Evolutionary conservation across 2,113 vertebrate species (phyloP).

Genomic region (Cyphomyrus plagiostoma): DNA sequence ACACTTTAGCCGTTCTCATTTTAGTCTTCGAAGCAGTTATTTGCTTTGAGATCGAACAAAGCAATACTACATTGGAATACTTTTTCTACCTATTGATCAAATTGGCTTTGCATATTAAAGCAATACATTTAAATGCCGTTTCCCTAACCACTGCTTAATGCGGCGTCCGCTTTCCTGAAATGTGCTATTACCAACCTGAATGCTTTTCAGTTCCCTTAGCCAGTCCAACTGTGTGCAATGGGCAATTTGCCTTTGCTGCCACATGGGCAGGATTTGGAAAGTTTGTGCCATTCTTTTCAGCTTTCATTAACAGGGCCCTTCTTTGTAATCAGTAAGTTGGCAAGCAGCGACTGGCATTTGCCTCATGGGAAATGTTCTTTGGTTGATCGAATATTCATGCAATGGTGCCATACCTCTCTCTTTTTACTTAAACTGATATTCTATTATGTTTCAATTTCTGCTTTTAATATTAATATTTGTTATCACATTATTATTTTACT

Average conservation of each 20-base stretch:
- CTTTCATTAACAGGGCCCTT: conserved; percentile 22
- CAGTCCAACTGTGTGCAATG: conserved; percentile 10
- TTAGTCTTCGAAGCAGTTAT: neutral
- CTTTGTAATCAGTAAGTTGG: conserved; percentile 22
- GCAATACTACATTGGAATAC: neutral
- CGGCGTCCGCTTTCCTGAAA: neutral
- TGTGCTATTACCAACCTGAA: conserved; percentile 25
- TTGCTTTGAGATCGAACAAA: neutral
- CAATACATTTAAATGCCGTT: neutral
- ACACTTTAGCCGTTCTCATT: neutral
- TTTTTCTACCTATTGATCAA: neutral
- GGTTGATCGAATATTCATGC: conserved; percentile 30
- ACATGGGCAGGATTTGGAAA: conserved; percentile 23
- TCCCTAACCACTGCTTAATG: neutral
- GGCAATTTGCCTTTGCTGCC: conserved; percentile 20
- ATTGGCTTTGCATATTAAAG: neutral
- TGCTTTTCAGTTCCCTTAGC: conserved; percentile 17
- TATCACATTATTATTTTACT: neutral
- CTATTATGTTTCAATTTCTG: conserved; percentile 23
- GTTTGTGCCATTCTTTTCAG: conserved; percentile 20
- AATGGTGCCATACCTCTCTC: conserved; percentile 14
- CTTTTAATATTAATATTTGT: conserved; percentile 6
- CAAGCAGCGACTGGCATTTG: neutral
- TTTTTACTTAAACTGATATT: conserved; percentile 26
- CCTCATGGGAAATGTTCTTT: conserved; percentile 7